Conservation (phyloP, 2,797 vertebrate species). For the Buceros bicornis region DNA sequence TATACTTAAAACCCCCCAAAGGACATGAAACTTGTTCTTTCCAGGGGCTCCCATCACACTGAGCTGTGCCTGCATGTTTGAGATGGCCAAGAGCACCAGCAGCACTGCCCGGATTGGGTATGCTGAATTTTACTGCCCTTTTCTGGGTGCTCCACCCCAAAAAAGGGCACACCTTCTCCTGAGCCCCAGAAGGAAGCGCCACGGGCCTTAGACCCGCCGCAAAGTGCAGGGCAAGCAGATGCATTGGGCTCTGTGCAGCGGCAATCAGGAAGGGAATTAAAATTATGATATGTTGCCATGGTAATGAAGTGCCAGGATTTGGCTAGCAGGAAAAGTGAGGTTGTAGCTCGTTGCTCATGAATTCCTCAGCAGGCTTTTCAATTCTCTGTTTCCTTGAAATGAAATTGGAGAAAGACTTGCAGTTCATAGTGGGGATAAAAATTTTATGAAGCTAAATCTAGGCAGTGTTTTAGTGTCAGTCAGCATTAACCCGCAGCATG, state of each 20-base stretch:
- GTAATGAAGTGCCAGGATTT: conserved; percentile 74
- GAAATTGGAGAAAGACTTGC: conserved; percentile 74
- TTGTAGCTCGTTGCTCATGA: conserved; percentile 65
- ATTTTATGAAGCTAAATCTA: conserved; percentile 81
- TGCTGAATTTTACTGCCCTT: not conserved
- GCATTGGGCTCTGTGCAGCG: conserved; percentile 15
- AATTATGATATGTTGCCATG: conserved; percentile 71
- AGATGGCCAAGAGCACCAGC: not conserved
- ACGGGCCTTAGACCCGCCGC: not conserved
- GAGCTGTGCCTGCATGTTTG: not conserved
- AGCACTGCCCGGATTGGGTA: not conserved
- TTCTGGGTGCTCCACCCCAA: not conserved
- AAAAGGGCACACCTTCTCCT: not conserved
- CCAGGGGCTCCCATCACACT: not conserved
- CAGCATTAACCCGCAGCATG: conserved; percentile 80
- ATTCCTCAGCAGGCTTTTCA: conserved; percentile 69
- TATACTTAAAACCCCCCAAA: not conserved
- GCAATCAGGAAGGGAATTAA: conserved; percentile 68
- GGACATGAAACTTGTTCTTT: accelerated
- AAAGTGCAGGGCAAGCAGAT: not conserved
- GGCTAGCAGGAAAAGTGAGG: conserved; percentile 61
- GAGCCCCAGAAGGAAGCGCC: not conserved
- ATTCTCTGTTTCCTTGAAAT: conserved; percentile 69
- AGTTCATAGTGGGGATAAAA: conserved; percentile 75
- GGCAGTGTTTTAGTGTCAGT: conserved; percentile 81